These are phyloP conservation scores for Trissolcus japonicus DNA, from an alignment of 2,888 invertebrate genomes.

Conservation along the genomic window DNA sequence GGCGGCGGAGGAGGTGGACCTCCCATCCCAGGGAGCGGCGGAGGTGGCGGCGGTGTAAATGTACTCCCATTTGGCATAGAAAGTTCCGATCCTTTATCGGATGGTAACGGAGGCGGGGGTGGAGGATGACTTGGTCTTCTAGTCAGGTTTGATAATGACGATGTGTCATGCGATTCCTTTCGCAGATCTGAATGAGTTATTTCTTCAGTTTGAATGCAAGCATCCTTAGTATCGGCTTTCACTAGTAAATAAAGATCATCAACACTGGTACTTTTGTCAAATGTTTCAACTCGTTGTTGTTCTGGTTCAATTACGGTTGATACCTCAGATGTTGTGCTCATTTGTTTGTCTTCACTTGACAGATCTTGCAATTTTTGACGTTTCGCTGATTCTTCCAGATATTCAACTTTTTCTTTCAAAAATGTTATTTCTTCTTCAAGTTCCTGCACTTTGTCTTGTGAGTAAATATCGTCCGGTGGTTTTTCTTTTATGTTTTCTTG, in stretches of 20 bases:
- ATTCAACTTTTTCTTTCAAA: constrained; percentile 56
- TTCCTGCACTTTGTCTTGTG: constrained; percentile 76
- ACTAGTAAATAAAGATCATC: neutral
- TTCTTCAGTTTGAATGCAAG: neutral
- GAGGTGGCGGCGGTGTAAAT: constrained; percentile 1
- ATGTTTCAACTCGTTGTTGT: neutral
- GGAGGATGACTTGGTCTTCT: neutral
- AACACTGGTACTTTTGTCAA: constrained; percentile 1
- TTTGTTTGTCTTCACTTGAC: neutral
- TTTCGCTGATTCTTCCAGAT: constrained; percentile 49
- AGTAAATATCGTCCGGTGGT: constrained; percentile 86
- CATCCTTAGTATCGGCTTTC: neutral
- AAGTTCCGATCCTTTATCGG: neutral
- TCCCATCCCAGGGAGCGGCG: neutral
- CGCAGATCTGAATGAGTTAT: too few species aligned
- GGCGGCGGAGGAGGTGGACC: constrained; percentile 4
- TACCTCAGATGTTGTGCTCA: neutral
- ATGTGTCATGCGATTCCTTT: neutral
- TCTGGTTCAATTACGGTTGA: neutral
- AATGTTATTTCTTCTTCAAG: constrained; percentile 59
- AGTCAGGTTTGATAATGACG: neutral
- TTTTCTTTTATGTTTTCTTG: constrained; percentile 83
- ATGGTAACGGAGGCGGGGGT: neutral
- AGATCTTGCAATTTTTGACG: constrained; percentile 23
- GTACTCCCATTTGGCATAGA: neutral